phyloP scores from a whole-genome alignment of 2,113 vertebrate genomes.

The Oophaga pumilio region DNA sequence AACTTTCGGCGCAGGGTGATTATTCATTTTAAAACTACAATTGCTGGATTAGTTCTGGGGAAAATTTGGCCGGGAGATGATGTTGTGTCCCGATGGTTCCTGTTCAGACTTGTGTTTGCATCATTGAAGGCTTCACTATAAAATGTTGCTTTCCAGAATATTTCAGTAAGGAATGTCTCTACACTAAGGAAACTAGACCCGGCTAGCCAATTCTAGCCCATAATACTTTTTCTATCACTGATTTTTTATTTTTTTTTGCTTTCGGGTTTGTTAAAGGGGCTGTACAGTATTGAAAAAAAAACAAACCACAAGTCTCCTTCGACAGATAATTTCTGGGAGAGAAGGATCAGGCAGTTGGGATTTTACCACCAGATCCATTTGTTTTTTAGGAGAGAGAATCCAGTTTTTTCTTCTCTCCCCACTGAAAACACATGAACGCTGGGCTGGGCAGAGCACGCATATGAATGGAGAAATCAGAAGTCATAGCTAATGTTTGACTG shows the following conservation, averaged over 20 bases:
- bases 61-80: constrained; percentile 17
- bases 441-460: too few species aligned
- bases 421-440: too few species aligned
- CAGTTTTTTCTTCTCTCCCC: too few species aligned
- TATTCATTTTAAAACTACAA: constrained; percentile 56
- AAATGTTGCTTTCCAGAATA: neutral
- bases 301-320: too few species aligned
- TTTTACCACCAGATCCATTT: too few species aligned
- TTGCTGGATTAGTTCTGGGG: constrained; percentile 10
- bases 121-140: constrained; percentile 17
- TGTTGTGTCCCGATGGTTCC: neutral
- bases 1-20: neutral
- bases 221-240: neutral
- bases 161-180: neutral
- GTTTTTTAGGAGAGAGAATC: too few species aligned
- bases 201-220: neutral
- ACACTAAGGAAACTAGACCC: neutral
- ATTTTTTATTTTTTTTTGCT: neutral
- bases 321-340: too few species aligned
- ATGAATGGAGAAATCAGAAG: too few species aligned
- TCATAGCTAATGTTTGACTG: too few species aligned
- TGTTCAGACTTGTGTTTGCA: constrained; percentile 12
- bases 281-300: too few species aligned
- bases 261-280: too few species aligned
- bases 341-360: too few species aligned